phyloP scores from a whole-genome alignment of 2,888 invertebrate genomes.

The Plagodis dolabraria region DNA sequence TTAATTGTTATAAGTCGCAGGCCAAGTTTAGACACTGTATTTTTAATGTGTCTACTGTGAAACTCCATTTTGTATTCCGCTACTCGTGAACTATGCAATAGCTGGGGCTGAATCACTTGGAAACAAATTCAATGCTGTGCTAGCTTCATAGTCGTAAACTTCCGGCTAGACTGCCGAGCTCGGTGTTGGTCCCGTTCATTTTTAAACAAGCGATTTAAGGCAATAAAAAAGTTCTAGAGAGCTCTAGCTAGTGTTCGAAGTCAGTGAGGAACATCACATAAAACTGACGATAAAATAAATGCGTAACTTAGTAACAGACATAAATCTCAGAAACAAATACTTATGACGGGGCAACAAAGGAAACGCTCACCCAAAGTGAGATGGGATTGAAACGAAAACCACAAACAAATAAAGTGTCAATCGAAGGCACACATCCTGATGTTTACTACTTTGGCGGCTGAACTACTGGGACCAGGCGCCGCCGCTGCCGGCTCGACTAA shows the following conservation, averaged over 20 bases:
- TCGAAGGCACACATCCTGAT: slow-evolving; percentile 33
- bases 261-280: slow-evolving; percentile 27
- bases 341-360: slow-evolving; percentile 30
- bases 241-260: slow-evolving; percentile 12
- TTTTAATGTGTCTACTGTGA: slow-evolving; percentile 9
- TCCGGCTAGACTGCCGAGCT: slow-evolving; percentile 59
- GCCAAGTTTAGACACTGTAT: slow-evolving; percentile 8
- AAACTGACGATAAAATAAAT: slow-evolving; percentile 24
- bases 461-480: slow-evolving; percentile 19
- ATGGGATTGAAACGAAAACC: slow-evolving; percentile 31
- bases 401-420: slow-evolving; percentile 36
- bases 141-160: slow-evolving; percentile 69
- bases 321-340: slow-evolving; percentile 28
- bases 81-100: slow-evolving; percentile 67
- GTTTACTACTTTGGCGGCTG: slow-evolving; percentile 37
- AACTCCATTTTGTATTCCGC: slow-evolving; percentile 56
- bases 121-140: slow-evolving; percentile 68
- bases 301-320: slow-evolving; percentile 21
- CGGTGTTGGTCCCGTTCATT: slow-evolving; percentile 64
- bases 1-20: neutral
- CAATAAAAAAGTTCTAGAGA: slow-evolving; percentile 37
- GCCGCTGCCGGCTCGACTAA: slow-evolving; percentile 57
- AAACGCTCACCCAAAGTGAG: slow-evolving; percentile 24
- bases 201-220: slow-evolving; percentile 71
- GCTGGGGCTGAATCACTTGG: slow-evolving; percentile 59